phyloP scores from a whole-genome alignment of 2,888 invertebrate species.

The Drosophila kokeensis region DNA sequence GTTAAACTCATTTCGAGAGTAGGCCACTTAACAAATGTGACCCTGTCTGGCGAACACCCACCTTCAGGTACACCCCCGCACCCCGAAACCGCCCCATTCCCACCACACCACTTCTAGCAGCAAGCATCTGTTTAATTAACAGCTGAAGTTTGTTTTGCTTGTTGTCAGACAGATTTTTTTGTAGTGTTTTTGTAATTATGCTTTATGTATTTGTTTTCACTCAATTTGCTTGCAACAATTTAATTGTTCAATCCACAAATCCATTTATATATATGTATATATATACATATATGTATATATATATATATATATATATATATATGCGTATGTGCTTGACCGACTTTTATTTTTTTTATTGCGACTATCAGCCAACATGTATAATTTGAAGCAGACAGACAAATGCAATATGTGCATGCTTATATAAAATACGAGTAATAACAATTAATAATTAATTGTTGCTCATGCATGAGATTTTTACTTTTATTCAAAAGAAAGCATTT shows the following conservation, averaged over 20 bases:
- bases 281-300: slow-evolving; percentile 6
- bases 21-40: slow-evolving; percentile 18
- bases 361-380: slow-evolving; percentile 22
- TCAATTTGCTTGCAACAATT: slow-evolving; percentile 65
- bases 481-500: neutral
- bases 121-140: slow-evolving; percentile 38
- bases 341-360: slow-evolving; percentile 41
- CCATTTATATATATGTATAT: slow-evolving; percentile 18
- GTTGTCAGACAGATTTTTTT: slow-evolving; percentile 37
- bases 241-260: slow-evolving; percentile 54
- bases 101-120: neutral
- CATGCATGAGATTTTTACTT: slow-evolving; percentile 32
- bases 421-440: slow-evolving; percentile 25
- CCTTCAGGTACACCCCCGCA: neutral
- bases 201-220: slow-evolving; percentile 66
- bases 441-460: slow-evolving; percentile 31
- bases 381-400: slow-evolving; percentile 5
- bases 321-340: slow-evolving; percentile 64
- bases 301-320: slow-evolving; percentile 43
- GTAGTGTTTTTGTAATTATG: slow-evolving; percentile 53
- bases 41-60: slow-evolving; percentile 15
- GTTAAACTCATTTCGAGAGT: slow-evolving; percentile 17
- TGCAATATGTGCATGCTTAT: slow-evolving; percentile 14
- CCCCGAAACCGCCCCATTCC: neutral
- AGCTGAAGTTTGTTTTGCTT: slow-evolving; percentile 52